Percentiles rank a stretch among this genome's conserved stretches.
phyloP scores from a whole-genome alignment of 2,888 invertebrate genomes.

The Trichopria drosophilae region DNA sequence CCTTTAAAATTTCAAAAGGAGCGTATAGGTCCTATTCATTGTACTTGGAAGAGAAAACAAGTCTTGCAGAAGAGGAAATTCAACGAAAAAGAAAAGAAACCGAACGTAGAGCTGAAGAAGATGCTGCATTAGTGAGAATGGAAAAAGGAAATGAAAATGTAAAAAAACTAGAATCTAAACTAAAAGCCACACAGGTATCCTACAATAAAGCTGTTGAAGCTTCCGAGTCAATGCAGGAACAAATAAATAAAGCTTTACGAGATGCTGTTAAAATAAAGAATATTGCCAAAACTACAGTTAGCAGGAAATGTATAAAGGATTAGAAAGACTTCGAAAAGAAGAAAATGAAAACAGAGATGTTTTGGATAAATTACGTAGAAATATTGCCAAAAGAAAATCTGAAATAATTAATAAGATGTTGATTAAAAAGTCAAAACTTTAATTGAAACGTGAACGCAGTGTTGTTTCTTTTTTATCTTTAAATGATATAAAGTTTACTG shows the following conservation, averaged over 20 bases:
- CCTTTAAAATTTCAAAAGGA: neutral
- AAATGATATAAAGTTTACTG: too few species aligned
- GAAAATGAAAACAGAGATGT: neutral
- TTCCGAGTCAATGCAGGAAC: neutral
- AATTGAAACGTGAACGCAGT: neutral
- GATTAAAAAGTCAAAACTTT: conserved; percentile 1
- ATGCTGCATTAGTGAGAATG: neutral
- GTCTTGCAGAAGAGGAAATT: neutral
- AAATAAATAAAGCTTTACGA: neutral
- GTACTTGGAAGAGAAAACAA: conserved; percentile 1
- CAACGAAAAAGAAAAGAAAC: neutral
- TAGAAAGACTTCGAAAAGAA: neutral
- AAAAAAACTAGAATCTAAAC: neutral
- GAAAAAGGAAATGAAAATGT: neutral
- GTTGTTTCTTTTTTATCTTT: neutral
- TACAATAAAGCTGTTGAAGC: conserved; percentile 1
- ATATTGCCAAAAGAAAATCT: neutral
- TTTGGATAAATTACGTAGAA: neutral
- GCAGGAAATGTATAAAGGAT: neutral
- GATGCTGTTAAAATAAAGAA: conserved; percentile 3
- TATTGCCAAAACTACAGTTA: neutral
- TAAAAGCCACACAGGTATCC: conserved; percentile 1
- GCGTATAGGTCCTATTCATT: neutral
- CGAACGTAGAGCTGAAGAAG: neutral
- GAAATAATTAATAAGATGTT: conserved; percentile 2